Base-by-base conservation (phyloP, 2,797 vertebrate genomes). In the Amniataba percoides region DNA sequence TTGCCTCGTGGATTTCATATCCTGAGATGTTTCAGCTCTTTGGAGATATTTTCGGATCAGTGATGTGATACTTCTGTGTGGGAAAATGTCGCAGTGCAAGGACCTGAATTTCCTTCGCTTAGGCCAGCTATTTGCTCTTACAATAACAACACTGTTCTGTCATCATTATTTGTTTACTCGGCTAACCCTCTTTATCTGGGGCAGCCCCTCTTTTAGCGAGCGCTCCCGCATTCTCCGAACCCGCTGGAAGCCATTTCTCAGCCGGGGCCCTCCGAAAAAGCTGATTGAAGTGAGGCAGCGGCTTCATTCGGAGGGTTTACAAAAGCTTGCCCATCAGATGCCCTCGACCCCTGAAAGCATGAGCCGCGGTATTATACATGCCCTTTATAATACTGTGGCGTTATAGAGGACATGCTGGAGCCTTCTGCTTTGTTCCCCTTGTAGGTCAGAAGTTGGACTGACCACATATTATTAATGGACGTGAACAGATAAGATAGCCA, bases 121-220 rank as follows among this genome's bases (percentile, higher is more conserved):
- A 70, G 86, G 66, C 71, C 81, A 74, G 85, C 81, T 74, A 85
- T 87, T 91, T 86, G 84, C 82, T 86, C 80, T 74, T 90, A 91
- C 88, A 92, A 93, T 88, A 93, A 90, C 92, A 93, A 88, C 84
- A 77, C 88, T 74, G 86, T 85, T 88, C 83, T 52, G 74, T 83
- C 65, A 39, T 91, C 81, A 91, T 83, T 90, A 87, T 82, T 87
- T 90, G 87, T 91, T 91, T 92, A 84, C 85, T 85, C 85, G 80
- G 88, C 82, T 89, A 89, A 87, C 82, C 80, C 85, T 78, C 82
- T 90, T 87, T 91, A 92, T 91, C 90, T 89, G 82, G 90, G 87
- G 77, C 86, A 80, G 63, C 65, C 62, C 66, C 53, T 57, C 59
- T 77, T 84, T 85, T 39, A 78, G 67, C n/a, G 1, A 56, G 56